Base-by-base conservation (phyloP, 2,888 invertebrate species). In the Chrysina gloriosa region DNA sequence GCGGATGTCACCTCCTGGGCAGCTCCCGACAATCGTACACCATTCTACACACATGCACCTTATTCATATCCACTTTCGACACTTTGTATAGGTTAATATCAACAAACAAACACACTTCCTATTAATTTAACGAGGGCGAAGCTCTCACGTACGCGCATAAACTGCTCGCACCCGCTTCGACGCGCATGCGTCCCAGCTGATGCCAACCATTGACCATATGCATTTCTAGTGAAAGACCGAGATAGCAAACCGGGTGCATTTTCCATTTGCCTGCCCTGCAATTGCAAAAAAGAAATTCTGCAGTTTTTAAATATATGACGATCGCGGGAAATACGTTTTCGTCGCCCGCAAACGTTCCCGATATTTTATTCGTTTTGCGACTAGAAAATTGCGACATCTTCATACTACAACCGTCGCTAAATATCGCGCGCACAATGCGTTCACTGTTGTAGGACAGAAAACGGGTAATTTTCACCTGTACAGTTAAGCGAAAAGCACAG, bases 111-210 rank as follows among this genome's bases (percentile, higher is more conserved):
- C 75, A 77, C 77, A 78, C 76, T 78, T 76, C 75, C 74, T 76
- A 72, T 72, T 71, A 70, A 71, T 65, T 65, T 65, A 69, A 69
- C 54, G 70, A 76, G 78, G 79, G 78, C 77, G 78, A 77, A 77
- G 77, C 76, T 79, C 78, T 79, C 78, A 81, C 81, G 81, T 80
- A 81, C 81, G 80, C 81, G 81, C 80, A 79, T 68, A 48, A 68
- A 72, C 71, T 71, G 74, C 71, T 74, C 74, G 75, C 76, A 76
- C 74, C 75, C 76, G 74, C 72, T 65, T 83, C 81, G 70, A 81
- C 80, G 36, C 79, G 81, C 68, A 70, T 52, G 73, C 73, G 73
- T 71, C 68, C 70, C 71, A 73, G 73, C 73, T 73, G 73, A 68
- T 69, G 68, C 64, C 71, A 68, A 71, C 72, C 70, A 71, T 71